Base-by-base conservation (phyloP, 2,888 invertebrate genomes). In the Idaea straminata region DNA sequence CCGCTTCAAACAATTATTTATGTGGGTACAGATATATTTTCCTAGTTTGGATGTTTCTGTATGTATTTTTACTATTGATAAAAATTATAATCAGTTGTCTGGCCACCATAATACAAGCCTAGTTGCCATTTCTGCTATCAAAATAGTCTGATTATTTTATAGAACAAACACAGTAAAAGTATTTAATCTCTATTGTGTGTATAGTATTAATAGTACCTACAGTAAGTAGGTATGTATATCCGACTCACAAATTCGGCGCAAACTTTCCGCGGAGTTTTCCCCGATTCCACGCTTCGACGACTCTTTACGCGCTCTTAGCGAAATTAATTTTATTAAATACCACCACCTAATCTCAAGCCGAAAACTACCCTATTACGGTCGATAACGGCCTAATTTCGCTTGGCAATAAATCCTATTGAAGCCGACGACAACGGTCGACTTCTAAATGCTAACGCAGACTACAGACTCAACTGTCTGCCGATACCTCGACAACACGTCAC, bases 241-340 rank as follows among this genome's bases (percentile, higher is more conserved):
- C 60, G 61, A 16, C 66, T 63, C 67, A 70, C 64, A 68, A 75
- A 76, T 74, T 71, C 69, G 69, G 71, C 63, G 67, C 68, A 69
- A 75, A 73, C 71, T 72, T 72, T 67, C 63, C 59, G 73, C 74
- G 68, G 59, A 66, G 64, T 64, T 68, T 71, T 72, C 74, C 69
- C 74, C 75, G 77, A 78, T 77, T 66, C 75, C 73, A 81, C 83
- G 83, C 83, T 67, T 76, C 79, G 77, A 74, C 79, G 82, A 68
- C 64, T 79, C 73, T 70, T 72, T 75, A 81, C 83, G 82, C 80
- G 78, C 82, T 82, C 78, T 78, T 74, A 78, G 68, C 67, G 69
- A 77, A 82, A 84, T 83, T 85, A 84, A 83, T 84, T 82, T 82
- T 77, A 84, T 84, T 83, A 82, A 81, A 83, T 74, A 69, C 66